phyloP scores from a whole-genome alignment of 1,140 invertebrate genomes.

The Chironomus tepperi region DNA sequence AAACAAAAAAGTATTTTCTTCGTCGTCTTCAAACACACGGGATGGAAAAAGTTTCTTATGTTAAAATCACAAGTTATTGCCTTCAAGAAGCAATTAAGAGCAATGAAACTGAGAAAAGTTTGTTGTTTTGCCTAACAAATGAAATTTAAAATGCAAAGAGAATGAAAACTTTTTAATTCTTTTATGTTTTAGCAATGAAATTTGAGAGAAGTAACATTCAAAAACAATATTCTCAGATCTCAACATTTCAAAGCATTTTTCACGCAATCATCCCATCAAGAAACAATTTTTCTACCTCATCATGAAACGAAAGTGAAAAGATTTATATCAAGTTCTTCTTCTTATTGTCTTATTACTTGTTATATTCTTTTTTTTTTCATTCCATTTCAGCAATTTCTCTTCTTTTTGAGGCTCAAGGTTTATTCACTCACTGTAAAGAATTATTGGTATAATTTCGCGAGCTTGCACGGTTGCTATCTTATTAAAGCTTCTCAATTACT shows the following conservation, averaged over 20 bases:
- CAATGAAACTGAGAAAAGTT: neutral
- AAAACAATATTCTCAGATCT: too few relatives aligned
- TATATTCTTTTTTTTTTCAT: too few relatives aligned
- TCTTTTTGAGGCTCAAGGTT: too few relatives aligned
- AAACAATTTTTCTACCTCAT: constrained; percentile 10
- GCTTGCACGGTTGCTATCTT: too few relatives aligned
- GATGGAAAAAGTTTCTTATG: neutral
- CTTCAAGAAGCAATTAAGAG: constrained; percentile 2
- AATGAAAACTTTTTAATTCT: neutral
- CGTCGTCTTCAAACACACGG: neutral
- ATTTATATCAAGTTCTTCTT: neutral
- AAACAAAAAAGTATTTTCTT: too few relatives aligned
- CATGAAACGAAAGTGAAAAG: neutral
- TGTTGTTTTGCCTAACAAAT: neutral
- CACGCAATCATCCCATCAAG: constrained; percentile 6
- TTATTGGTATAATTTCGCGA: too few relatives aligned
- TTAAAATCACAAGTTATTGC: neutral
- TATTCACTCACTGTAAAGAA: too few relatives aligned
- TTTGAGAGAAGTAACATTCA: neutral
- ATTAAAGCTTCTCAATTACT: too few relatives aligned
- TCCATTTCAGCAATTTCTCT: too few relatives aligned
- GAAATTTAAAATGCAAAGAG: too few relatives aligned
- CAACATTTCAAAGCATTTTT: neutral
- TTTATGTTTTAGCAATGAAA: neutral
- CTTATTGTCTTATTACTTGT: too few relatives aligned